Base-by-base conservation (phyloP, 2,888 invertebrate genomes). In the Griposia aprilina region DNA sequence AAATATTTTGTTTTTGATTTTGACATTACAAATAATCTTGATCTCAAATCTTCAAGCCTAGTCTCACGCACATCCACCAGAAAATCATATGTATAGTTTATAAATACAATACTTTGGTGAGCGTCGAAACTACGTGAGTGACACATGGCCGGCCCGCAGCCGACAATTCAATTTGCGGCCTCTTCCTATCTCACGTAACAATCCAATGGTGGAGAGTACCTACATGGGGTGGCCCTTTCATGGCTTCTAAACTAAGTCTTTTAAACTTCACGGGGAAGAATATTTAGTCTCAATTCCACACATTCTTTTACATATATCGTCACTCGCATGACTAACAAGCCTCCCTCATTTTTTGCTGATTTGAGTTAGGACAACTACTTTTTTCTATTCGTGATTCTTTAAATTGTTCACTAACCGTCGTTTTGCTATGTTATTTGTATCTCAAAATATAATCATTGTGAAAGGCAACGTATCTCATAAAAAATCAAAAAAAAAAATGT, bases 151-250 rank as follows among this genome's bases (percentile, higher is more conserved):
- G 20, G 66, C 71, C 63, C 41, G n/a, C 52, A 52, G 41, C 78
- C 85, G 84, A 85, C 89, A 90, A 91, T 92, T 91, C 87, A 91
- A 91, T 92, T 92, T 91, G 88, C 62, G 77, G 84, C 82, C 76
- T 66, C 74, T 69, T 72, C 83, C 81, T 83, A 86, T 88, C 88
- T 87, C 85, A 86, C 74, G 74, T 78, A 80, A 82, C 89, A 85
- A 87, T 81, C 76, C 74, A 66, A 74, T 55, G 50, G 65, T 75
- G 77, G 52, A 78, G 73, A 69, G 50, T 62, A 57, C n/a, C n/a
- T n/a, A n/a, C 48, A 36, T 68, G 59, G 8, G 26, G 7, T 80
- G 62, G n/a, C 69, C 71, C 66, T 72, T 75, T 76, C 59, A 81
- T 77, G 69, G 65, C 59, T 71, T 71, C 85, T 69, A 72, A 74